A percentile compares a stretch with the other conserved stretches of the same genome.
phyloP scores from a whole-genome alignment of 1,140 invertebrate species.

The Brachystomella parvula region DNA sequence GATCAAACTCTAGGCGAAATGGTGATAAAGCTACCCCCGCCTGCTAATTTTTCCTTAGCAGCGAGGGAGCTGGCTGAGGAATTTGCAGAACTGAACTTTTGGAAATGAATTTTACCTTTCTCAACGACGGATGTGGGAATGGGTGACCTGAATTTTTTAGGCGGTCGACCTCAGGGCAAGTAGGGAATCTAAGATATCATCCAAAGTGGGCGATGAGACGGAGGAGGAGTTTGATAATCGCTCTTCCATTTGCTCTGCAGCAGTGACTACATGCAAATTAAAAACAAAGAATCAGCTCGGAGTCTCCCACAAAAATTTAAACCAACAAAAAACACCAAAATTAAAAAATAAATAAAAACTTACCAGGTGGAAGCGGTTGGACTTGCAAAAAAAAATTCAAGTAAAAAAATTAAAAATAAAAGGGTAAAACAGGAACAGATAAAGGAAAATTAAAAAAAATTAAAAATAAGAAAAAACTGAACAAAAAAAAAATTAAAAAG shows the following conservation, averaged over 20 bases:
- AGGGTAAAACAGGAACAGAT: too few relatives aligned
- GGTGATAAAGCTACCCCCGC: too few relatives aligned
- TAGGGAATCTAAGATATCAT: conserved; percentile 37
- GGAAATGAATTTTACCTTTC: neutral
- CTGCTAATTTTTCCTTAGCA: too few relatives aligned
- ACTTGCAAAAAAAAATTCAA: neutral
- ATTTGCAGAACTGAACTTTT: too few relatives aligned
- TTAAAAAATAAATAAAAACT: conserved; percentile 15
- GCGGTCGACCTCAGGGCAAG: conserved; percentile 36
- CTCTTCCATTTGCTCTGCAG: conserved; percentile 38
- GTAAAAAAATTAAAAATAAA: too few relatives aligned
- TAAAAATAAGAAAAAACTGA: too few relatives aligned
- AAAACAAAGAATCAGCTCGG: conserved; percentile 14
- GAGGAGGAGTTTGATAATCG: conserved; percentile 35
- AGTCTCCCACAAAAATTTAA: neutral
- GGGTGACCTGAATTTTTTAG: conserved; percentile 34
- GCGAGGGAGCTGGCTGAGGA: too few relatives aligned
- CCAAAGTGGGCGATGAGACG: conserved; percentile 37
- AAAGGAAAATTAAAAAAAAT: too few relatives aligned
- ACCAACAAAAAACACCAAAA: neutral
- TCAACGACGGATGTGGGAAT: neutral
- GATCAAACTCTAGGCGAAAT: conserved; percentile 2
- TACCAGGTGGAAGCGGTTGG: neutral
- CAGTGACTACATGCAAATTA: conserved; percentile 27
- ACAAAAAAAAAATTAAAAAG: too few relatives aligned